Conservation (phyloP, 2,888 invertebrate genomes). For the Morpho achilles region DNA sequence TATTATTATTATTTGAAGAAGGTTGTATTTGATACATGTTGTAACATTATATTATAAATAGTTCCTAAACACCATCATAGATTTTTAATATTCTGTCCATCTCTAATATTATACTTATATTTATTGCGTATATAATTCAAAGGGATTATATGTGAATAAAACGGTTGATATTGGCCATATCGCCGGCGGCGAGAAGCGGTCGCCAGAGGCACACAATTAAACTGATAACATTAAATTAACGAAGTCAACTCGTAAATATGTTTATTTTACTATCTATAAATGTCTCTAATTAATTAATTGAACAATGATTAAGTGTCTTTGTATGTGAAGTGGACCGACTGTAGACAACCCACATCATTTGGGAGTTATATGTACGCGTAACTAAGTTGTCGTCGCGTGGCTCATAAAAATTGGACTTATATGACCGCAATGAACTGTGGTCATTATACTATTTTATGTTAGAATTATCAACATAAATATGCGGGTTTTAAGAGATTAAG, state of each 20-base stretch:
- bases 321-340: conserved; percentile 43
- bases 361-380: conserved; percentile 43
- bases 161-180: conserved; percentile 6
- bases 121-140: neutral
- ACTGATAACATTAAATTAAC: conserved; percentile 73
- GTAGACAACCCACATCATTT: conserved; percentile 38
- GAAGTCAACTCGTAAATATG: conserved; percentile 68
- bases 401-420: conserved; percentile 41
- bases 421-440: conserved; percentile 38
- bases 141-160: conserved; percentile 3
- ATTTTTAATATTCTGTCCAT: no score
- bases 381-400: conserved; percentile 51
- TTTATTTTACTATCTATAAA: conserved; percentile 74
- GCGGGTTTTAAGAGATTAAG: conserved; percentile 24
- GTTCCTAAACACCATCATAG: no score
- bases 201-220: conserved; percentile 61
- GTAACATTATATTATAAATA: no score
- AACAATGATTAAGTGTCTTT: conserved; percentile 67
- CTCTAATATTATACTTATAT: no score
- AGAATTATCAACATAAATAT: conserved; percentile 31
- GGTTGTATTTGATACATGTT: no score
- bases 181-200: conserved; percentile 20
- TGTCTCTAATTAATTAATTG: conserved; percentile 77
- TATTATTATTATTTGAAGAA: no score
- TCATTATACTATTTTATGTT: conserved; percentile 31